Percentiles rank a stretch among this genome's conserved stretches.
phyloP scores from a whole-genome alignment of 2,888 invertebrate genomes.

The Hydrotaea cyrtoneurina region DNA sequence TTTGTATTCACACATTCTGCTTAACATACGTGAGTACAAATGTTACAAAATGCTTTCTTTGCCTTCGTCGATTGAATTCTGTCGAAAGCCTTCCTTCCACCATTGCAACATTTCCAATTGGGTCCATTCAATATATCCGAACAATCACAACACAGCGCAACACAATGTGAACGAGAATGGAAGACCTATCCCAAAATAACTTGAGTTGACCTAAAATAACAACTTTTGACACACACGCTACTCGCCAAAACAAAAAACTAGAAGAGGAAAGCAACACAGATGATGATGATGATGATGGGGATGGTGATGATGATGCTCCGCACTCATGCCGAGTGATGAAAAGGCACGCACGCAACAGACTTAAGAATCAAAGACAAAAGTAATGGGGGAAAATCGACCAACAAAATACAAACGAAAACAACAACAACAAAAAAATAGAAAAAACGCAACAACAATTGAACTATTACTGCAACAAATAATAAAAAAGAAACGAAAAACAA shows the following conservation, averaged over 20 bases:
- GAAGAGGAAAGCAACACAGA: background rate
- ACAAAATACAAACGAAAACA: no score
- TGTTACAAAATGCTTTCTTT: no score
- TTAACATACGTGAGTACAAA: no score
- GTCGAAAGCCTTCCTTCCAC: no score
- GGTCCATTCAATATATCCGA: background rate
- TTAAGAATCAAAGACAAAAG: slow-evolving; percentile 48
- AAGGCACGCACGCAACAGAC: slow-evolving; percentile 46
- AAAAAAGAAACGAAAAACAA: slow-evolving; percentile 31
- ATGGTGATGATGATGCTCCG: slow-evolving; percentile 24
- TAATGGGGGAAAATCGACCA: slow-evolving; percentile 17
- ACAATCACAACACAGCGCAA: background rate
- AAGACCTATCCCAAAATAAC: slow-evolving; percentile 66
- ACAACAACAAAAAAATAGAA: slow-evolving; percentile 4
- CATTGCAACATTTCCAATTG: background rate
- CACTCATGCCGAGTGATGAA: slow-evolving; percentile 54
- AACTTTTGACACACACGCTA: slow-evolving; percentile 64
- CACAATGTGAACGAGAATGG: background rate
- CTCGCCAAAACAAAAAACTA: background rate
- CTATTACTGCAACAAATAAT: slow-evolving; percentile 53
- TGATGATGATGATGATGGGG: slow-evolving; percentile 35
- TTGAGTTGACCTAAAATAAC: slow-evolving; percentile 65
- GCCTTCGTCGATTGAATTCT: no score
- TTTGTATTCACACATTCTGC: no score
- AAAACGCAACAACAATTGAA: slow-evolving; percentile 34